phyloP scores from a whole-genome alignment of 2,888 invertebrate species.

The Hypomecis atomaria region DNA sequence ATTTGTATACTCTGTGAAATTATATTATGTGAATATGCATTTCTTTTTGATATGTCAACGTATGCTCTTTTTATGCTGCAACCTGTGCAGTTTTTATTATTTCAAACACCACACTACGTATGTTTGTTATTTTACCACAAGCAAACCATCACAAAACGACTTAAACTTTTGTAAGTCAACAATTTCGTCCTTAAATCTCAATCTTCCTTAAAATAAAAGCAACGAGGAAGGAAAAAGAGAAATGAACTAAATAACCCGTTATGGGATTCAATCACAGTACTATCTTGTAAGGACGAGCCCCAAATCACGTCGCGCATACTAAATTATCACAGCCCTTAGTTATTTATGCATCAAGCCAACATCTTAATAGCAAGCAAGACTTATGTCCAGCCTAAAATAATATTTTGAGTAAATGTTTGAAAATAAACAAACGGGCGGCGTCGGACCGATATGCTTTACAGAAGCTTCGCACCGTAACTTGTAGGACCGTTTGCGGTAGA shows the following conservation, averaged over 20 bases:
- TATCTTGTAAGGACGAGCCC: constrained; percentile 66
- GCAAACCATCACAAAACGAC: neutral
- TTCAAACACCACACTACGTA: no score
- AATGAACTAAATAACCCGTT: constrained; percentile 70
- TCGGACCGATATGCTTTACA: constrained; percentile 65
- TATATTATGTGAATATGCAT: no score
- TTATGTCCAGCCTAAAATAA: constrained; percentile 83
- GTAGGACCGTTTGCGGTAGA: constrained; percentile 60
- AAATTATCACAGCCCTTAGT: constrained; percentile 78
- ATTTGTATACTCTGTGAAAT: no score
- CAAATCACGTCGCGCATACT: constrained; percentile 79
- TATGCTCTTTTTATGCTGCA: no score
- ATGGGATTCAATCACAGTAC: constrained; percentile 75
- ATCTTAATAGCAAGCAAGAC: constrained; percentile 79
- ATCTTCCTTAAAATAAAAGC: constrained; percentile 46
- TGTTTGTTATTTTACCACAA: neutral
- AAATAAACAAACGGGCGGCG: constrained; percentile 73
- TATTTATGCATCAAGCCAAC: constrained; percentile 83
- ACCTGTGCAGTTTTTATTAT: no score
- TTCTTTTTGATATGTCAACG: no score
- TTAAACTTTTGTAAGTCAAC: constrained; percentile 4
- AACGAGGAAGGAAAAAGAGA: constrained; percentile 53
- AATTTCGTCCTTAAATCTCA: constrained; percentile 28
- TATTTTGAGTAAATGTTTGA: constrained; percentile 82
- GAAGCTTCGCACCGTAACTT: constrained; percentile 70